Percentiles rank a stretch among this genome's conserved stretches.
These are phyloP conservation scores for Echeneis naucrates DNA, from an alignment of 2,797 vertebrate genomes.

Conservation along the genomic window DNA sequence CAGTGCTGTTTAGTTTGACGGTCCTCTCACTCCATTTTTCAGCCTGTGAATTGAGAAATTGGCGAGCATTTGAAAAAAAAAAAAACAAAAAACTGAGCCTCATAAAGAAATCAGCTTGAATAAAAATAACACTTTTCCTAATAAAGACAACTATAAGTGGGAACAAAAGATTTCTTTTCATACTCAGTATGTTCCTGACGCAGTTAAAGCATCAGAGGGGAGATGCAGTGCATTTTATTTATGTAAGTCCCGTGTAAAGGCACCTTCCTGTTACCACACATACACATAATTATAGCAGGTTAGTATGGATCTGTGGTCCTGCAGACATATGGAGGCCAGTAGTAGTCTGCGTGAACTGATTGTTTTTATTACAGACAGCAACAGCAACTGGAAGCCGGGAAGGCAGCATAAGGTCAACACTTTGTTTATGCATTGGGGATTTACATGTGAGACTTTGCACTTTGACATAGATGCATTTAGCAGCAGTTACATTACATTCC, in stretches of 20 bases:
- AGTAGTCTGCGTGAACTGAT: neutral
- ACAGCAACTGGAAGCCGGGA: neutral
- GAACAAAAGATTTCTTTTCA: too few relatives aligned
- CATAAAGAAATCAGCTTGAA: neutral
- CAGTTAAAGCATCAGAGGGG: too few relatives aligned
- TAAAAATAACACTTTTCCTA: neutral
- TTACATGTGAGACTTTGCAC: neutral
- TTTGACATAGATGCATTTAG: neutral
- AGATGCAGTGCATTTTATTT: neutral
- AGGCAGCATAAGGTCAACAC: too few relatives aligned
- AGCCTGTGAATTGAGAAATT: slow-evolving; percentile 12
- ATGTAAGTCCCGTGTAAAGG: neutral
- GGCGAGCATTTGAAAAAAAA: slow-evolving; percentile 20
- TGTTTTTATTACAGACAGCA: neutral
- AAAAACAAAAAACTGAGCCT: neutral
- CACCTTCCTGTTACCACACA: too few relatives aligned
- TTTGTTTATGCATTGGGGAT: neutral
- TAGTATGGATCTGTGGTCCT: neutral
- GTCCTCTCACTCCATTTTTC: slow-evolving; percentile 14
- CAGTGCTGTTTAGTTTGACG: neutral
- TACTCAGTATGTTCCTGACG: neutral
- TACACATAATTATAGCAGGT: neutral
- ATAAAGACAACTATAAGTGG: neutral
- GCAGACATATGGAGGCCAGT: neutral
- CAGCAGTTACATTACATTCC: neutral